Evolutionary conservation across 1,140 invertebrate species (phyloP), one percentile per base, ranked within the genome.

Genomic region (Octopus sinensis): DNA sequence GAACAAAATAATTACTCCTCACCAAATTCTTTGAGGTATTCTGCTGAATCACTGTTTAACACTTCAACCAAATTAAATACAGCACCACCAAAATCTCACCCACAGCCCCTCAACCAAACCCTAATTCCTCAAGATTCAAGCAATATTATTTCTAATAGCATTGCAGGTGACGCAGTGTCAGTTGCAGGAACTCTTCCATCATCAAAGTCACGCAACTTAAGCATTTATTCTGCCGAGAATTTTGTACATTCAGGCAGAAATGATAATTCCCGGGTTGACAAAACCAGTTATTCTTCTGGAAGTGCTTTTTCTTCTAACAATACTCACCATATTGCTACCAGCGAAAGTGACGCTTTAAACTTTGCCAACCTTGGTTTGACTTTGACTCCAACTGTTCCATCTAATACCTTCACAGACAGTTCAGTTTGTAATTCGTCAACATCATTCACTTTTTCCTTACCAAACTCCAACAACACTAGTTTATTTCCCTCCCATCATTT

Each of bases 221-320:
- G 85, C 73, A 85, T 86, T 73, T 88, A 85, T 82, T 90, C 88
- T 54, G 90, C 89, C 13, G 90, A 90, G 53, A 91, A 87, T 83
- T 87, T 90, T 84, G 87, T 90, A 30, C 89, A 89, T 54, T 85
- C 86, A 10, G 87, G 84, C 76, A 80, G 81, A 79, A 85, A 84
- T 77, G 82, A 84, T 73, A 62, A 75, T n/a, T 76, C 77, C 52
- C 73, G 81, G 71, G 30, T 62, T 73, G 79, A 75, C 23, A 76
- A 76, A 7, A 52, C 51, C 43, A 76, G 68, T 54, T 43, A 52
- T 76, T 54, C 54, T 6, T 75, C 53, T n/a, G 43, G 52, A 10
- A 17, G n/a, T 79, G 13, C 54, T 6, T 53, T 53, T 10, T 79
- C 78, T 53, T 17, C 53, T 23, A 54, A 54, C 23, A 62, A 79